Evolutionary conservation across 2,888 invertebrate genomes (phyloP), one percentile per base, ranked within the genome.

Genomic region (Xestia ashworthii): DNA sequence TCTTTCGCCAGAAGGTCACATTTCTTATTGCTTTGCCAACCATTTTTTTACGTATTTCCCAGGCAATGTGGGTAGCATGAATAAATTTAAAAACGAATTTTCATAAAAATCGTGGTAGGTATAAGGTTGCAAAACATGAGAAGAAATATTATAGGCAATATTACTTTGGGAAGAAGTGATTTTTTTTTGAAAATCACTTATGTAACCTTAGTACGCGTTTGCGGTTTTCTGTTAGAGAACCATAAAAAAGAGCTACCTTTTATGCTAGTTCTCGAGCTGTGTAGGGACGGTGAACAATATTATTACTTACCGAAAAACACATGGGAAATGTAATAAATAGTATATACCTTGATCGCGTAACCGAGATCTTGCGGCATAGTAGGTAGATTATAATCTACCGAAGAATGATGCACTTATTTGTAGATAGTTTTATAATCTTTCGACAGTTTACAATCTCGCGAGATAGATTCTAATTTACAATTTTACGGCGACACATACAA

Each of bases 1-100:
- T 81, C 76, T 82, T 84, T 67, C 60, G 71, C 67, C 67, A 76
- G 76, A 88, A 82, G 86, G 86, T 76, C 77, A 82, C 78, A 71
- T 69, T 68, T 81, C 69, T 86, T 83, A 87, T 83, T 78, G 76
- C 84, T 79, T 64, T 70, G 79, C 69, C 74, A 68, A 71, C 71
- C 74, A 74, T 80, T 78, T 87, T 65, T 86, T 86, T 86, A 73
- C 72, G 65, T 70, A 25, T 65, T 78, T 78, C 58, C 32, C 53
- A 55, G 78, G 58, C 80, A 68, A 80, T 25, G 55, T 65, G 14
- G 48, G 41, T 71, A n/a, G 38, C 70, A 60, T 64, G 73, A 79
- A 85, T 76, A 80, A 44, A 64, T 80, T 74, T 64, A 65, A 71
- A 69, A 76, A 62, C 58, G 5, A 46, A n/a, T 69, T 74, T 58